Percentiles rank a stretch among this genome's conserved stretches.
Evolutionary conservation across 2,888 invertebrate species (phyloP).

Genomic region (Noctua comes): DNA sequence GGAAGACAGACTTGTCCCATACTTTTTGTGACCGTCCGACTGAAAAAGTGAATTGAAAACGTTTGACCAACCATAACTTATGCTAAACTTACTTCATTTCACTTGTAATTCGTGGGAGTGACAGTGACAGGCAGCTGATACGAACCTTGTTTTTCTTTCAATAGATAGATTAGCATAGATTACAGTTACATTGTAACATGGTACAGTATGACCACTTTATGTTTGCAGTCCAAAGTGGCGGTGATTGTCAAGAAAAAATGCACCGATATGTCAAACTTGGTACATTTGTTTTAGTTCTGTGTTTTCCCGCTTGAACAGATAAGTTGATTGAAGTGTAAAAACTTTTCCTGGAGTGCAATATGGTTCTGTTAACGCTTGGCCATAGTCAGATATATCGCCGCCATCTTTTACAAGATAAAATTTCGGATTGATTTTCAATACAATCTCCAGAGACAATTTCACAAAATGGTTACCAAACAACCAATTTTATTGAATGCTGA

Average conservation of each 20-base stretch:
- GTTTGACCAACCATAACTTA: slow-evolving; percentile 2
- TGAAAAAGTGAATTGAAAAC: slow-evolving; percentile 22
- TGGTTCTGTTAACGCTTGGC: not conserved
- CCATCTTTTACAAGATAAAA: not conserved
- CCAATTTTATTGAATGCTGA: no score
- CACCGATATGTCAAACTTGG: no score
- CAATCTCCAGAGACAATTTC: not conserved
- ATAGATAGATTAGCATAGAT: slow-evolving; percentile 31
- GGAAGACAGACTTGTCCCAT: not conserved
- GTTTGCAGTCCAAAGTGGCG: no score
- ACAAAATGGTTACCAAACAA: not conserved
- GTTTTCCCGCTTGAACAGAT: no score
- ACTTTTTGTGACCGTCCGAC: not conserved
- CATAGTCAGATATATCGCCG: not conserved
- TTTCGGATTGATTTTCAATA: not conserved
- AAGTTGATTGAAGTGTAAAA: not conserved
- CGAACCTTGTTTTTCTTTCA: slow-evolving; percentile 16
- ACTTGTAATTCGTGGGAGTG: not conserved
- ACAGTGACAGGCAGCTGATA: slow-evolving; percentile 47
- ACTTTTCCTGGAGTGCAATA: not conserved
- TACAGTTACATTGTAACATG: not conserved
- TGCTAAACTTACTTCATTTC: slow-evolving; percentile 9
- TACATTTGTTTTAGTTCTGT: no score
- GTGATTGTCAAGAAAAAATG: no score
- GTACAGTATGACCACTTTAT: not conserved